Conservation (phyloP, 2,888 invertebrate species). For the Drosophila robusta region DNA sequence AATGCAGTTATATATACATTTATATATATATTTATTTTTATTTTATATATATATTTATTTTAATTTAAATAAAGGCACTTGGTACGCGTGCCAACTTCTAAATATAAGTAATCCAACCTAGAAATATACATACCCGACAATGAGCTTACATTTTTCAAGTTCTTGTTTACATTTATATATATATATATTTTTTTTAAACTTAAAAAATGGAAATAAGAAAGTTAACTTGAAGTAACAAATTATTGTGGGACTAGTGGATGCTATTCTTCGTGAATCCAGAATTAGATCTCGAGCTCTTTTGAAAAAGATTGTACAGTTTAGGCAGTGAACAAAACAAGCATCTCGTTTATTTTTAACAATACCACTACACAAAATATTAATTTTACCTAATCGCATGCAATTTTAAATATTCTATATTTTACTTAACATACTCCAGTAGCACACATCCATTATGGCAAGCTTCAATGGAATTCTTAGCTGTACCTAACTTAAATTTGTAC, state of each 20-base stretch:
- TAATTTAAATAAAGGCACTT: conserved; percentile 38
- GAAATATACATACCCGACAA: conserved; percentile 18
- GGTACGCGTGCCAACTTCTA: conserved; percentile 57
- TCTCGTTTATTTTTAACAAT: no score
- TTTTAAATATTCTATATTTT: neutral
- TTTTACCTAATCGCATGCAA: neutral
- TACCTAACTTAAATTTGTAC: conserved; percentile 7
- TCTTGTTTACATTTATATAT: conserved; percentile 21
- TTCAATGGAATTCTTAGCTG: neutral
- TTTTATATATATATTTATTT: conserved; percentile 14
- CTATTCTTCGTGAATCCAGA: no score
- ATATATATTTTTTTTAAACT: neutral
- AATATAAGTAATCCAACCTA: conserved; percentile 38
- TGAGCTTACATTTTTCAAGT: conserved; percentile 17
- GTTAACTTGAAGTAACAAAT: neutral
- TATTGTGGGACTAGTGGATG: neutral
- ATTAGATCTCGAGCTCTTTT: no score
- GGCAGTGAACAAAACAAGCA: no score
- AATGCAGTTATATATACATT: conserved; percentile 14
- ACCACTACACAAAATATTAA: neutral
- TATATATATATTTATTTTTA: conserved; percentile 15
- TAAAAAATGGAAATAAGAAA: neutral
- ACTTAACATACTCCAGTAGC: neutral
- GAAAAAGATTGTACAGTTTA: no score
- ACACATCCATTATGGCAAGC: conserved; percentile 1